Conservation (phyloP, 2,888 invertebrate genomes). For the Spodoptera littoralis region DNA sequence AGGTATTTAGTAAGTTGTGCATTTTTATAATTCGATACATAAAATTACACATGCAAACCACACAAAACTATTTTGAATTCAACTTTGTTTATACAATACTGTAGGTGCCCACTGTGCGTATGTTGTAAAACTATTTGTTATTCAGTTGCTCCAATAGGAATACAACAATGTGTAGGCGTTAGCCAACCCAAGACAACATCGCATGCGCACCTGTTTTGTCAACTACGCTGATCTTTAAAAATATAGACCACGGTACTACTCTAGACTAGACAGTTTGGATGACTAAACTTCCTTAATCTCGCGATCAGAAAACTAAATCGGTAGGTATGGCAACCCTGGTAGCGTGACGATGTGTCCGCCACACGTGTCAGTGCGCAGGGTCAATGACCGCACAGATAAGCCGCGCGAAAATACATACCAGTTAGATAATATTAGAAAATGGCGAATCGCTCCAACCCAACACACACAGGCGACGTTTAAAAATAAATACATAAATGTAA, state of each 20-base stretch:
- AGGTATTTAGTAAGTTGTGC: too few species aligned
- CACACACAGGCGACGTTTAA: conserved; percentile 53
- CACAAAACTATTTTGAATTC: too few species aligned
- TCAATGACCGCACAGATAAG: conserved; percentile 81
- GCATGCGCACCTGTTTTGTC: conserved; percentile 17
- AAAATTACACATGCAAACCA: too few species aligned
- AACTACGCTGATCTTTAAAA: background rate
- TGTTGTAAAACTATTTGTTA: background rate
- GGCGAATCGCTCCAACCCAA: conserved; percentile 68
- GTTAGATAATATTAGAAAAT: conserved; percentile 87
- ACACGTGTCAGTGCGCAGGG: conserved; percentile 71
- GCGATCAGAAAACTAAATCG: conserved; percentile 4
- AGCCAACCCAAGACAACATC: conserved; percentile 6
- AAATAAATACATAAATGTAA: conserved; percentile 51
- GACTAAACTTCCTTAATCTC: too few species aligned
- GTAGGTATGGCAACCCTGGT: conserved; percentile 5
- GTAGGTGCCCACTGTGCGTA: too few species aligned
- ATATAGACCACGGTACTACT: background rate
- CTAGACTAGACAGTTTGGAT: too few species aligned
- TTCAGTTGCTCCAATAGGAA: conserved; percentile 3
- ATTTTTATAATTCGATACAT: too few species aligned
- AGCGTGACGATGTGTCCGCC: conserved; percentile 5
- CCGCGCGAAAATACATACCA: conserved; percentile 75
- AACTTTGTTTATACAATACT: too few species aligned
- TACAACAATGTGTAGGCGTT: conserved; percentile 6